Conservation (phyloP, 2,888 invertebrate species). For the Pyrrhosoma nymphula region DNA sequence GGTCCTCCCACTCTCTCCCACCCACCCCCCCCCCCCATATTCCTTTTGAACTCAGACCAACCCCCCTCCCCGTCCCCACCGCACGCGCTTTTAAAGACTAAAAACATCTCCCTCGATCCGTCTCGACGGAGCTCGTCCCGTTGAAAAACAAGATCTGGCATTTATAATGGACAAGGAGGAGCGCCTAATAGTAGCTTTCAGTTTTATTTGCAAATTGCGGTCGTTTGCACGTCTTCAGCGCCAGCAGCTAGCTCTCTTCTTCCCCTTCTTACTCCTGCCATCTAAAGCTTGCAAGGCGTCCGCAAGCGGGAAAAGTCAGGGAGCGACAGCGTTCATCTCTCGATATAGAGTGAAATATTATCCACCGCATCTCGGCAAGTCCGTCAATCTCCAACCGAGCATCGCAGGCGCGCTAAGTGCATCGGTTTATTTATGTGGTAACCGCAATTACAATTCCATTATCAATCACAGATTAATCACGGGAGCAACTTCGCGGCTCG, state of each 20-base stretch:
- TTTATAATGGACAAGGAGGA: conserved; percentile 38
- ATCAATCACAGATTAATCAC: too few relatives aligned
- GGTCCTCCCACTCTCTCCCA: background rate
- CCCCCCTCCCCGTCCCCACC: background rate
- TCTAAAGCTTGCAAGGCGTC: background rate
- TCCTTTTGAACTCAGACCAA: background rate
- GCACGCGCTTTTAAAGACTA: background rate
- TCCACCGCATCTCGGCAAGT: background rate
- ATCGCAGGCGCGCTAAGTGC: too few relatives aligned
- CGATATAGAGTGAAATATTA: background rate
- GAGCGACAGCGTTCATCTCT: background rate
- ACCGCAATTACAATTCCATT: too few relatives aligned
- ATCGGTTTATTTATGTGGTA: too few relatives aligned
- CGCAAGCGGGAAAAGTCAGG: background rate
- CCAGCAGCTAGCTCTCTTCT: background rate
- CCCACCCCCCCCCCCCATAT: background rate
- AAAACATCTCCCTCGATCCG: background rate
- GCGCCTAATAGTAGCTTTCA: conserved; percentile 1
- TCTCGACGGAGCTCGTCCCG: background rate
- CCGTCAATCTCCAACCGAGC: background rate
- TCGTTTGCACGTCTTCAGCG: background rate
- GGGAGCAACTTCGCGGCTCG: too few relatives aligned
- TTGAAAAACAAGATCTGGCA: conserved; percentile 47
- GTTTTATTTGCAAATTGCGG: conserved; percentile 58
- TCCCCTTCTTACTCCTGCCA: background rate